Base-by-base conservation (phyloP, 2,113 vertebrate genomes). In the Scolopax mira region DNA sequence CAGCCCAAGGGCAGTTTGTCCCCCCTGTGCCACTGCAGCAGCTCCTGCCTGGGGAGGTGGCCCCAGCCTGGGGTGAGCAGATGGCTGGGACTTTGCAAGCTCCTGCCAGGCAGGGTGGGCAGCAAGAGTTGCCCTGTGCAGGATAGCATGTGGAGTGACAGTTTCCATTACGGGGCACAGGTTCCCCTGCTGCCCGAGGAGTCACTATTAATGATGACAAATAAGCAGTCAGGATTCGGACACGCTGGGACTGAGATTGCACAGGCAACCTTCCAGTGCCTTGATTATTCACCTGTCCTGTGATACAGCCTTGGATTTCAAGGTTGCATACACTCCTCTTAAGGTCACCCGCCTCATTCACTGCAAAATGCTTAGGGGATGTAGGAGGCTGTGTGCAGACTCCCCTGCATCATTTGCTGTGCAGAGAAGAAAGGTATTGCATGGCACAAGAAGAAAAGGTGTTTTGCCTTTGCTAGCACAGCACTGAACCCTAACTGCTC, bases 41-140 rank as follows among this genome's bases (percentile, higher is more conserved):
- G 27, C 49, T 88, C 61, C 49, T 5, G 5, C 3, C 3, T 1
- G 1, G 62, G 13, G 51, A 79, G 21, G 21, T 18, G n/a, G 21
- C 70, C 22, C 33, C 65, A 58, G 46, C 25, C 28, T 1, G 4
- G 37, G 49, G 24, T 0, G 5, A 65, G 30, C 1, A 0, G 37
- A 16, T 3, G 1, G 27, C n/a, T 12, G 4, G 58, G 49, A 60
- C 31, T 24, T 66, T 42, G 42, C 37, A 42, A 62, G 44, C 11
- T 86, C 27, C 52, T 49, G n/a, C n/a, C 42, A 28, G 46, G 42
- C 1, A 1, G 18, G 15, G 2, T 54, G 65, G 35, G 41, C 65
- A 88, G 88, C 0, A 0, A 55, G 55, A 44, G 41, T 12, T 2
- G 1, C 35, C 10, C 3, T 30, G 70, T 1, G 4, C n/a, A n/a